phyloP scores from a whole-genome alignment of 2,888 invertebrate species.

The Drosophila austrosaltans region DNA sequence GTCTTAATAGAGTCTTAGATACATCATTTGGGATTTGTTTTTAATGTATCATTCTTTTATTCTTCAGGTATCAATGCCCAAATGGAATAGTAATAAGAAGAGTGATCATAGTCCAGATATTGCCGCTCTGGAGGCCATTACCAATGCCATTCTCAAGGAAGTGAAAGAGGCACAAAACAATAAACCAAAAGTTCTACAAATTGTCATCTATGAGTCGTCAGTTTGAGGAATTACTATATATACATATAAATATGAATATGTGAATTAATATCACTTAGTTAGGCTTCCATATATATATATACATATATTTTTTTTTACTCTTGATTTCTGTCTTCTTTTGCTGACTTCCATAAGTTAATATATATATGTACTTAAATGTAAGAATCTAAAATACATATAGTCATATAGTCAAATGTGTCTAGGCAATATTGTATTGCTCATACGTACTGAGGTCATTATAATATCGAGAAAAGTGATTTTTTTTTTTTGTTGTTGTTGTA shows the following conservation, averaged over 20 bases:
- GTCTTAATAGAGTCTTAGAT: slow-evolving; percentile 74
- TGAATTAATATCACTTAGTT: slow-evolving; percentile 40
- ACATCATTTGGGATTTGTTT: background rate
- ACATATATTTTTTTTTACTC: background rate
- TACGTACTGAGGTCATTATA: slow-evolving; percentile 58
- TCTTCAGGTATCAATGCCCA: slow-evolving; percentile 89
- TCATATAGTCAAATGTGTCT: slow-evolving; percentile 55
- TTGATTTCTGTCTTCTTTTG: slow-evolving; percentile 14
- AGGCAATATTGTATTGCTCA: slow-evolving; percentile 64
- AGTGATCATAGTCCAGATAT: slow-evolving; percentile 87
- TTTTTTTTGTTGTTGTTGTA: slow-evolving; percentile 17
- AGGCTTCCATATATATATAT: slow-evolving; percentile 25
- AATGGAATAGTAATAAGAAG: slow-evolving; percentile 84
- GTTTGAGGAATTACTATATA: slow-evolving; percentile 84
- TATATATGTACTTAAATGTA: slow-evolving; percentile 18
- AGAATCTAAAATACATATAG: slow-evolving; percentile 27
- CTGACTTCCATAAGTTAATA: slow-evolving; percentile 33
- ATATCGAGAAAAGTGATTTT: slow-evolving; percentile 21
- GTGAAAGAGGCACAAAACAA: slow-evolving; percentile 86
- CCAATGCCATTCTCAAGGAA: slow-evolving; percentile 87
- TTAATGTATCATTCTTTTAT: background rate
- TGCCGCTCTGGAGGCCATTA: slow-evolving; percentile 84
- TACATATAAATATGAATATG: slow-evolving; percentile 19
- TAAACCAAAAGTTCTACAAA: slow-evolving; percentile 87
- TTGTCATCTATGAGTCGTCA: slow-evolving; percentile 95